Evolutionary conservation across 1,140 invertebrate genomes (phyloP).

Genomic region (Drepana arcuata): DNA sequence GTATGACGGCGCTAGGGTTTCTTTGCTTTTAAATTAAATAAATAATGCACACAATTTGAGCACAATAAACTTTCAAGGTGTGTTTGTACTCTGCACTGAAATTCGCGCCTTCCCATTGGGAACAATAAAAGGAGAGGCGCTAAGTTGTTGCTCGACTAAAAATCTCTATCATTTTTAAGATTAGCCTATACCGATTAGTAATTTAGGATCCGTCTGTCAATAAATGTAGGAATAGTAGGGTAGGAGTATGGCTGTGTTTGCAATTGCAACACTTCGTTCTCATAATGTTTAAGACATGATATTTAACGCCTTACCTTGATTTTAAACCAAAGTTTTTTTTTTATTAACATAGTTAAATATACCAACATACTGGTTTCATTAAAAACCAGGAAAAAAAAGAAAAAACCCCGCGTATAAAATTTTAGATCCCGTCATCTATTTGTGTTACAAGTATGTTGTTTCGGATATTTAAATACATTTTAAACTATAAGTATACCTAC

Average conservation of each 20-base stretch:
- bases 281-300: not conserved
- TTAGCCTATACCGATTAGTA: not conserved
- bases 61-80: constrained; percentile 59
- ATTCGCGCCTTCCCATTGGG: constrained; percentile 45
- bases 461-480: too few species aligned
- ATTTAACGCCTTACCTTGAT: not conserved
- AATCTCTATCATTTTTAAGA: not conserved
- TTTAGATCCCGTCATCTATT: too few species aligned
- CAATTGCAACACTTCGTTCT: not conserved
- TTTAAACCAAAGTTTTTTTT: too few species aligned
- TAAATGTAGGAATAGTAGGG: not conserved
- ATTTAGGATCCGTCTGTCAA: not conserved
- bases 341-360: too few species aligned
- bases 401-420: too few species aligned
- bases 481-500: too few species aligned
- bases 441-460: too few species aligned
- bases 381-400: too few species aligned
- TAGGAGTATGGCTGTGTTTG: too few species aligned
- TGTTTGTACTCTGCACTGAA: constrained; percentile 41
- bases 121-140: constrained; percentile 43
- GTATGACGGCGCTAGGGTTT: constrained; percentile 57
- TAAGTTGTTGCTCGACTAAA: constrained; percentile 25
- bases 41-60: constrained; percentile 69
- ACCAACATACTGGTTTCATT: too few species aligned
- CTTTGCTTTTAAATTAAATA: constrained; percentile 70